Conservation (phyloP, 2,797 vertebrate genomes). For the Graptemys geographica region DNA sequence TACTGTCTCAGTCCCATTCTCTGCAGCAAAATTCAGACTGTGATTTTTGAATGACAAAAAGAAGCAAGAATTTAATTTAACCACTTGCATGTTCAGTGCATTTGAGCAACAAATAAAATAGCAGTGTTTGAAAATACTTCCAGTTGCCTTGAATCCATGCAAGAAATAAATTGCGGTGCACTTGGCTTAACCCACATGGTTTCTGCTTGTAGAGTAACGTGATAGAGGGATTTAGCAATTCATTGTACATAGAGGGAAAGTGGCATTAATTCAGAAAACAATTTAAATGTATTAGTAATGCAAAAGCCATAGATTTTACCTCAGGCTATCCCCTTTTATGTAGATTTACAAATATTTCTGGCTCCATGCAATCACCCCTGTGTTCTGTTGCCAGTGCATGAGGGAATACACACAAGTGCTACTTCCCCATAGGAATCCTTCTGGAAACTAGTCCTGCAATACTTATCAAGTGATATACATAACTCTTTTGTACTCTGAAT, state of each 20-base stretch:
- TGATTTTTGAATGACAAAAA: not conserved
- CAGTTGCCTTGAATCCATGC: slow-evolving; percentile 31
- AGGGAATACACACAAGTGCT: not conserved
- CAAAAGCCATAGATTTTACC: not conserved
- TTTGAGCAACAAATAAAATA: slow-evolving; percentile 54
- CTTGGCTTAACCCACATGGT: slow-evolving; percentile 9
- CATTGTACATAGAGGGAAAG: not conserved
- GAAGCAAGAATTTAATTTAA: slow-evolving; percentile 31
- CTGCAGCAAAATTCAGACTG: slow-evolving; percentile 18
- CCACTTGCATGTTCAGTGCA: not conserved
- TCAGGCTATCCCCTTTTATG: slow-evolving; percentile 14
- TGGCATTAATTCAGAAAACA: not conserved
- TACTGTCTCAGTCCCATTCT: not conserved
- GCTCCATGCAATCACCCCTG: not conserved
- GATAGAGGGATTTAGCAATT: not conserved
- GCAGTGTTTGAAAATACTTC: slow-evolving; percentile 56
- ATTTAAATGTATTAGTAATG: not conserved
- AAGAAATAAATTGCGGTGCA: not conserved
- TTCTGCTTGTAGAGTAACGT: slow-evolving; percentile 19
- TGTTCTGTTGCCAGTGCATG: accelerated
- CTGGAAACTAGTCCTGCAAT: slow-evolving; percentile 6
- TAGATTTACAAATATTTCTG: not conserved
- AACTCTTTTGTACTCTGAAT: slow-evolving; percentile 70
- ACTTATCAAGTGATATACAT: slow-evolving; percentile 69
- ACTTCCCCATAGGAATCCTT: not conserved